phyloP scores from a whole-genome alignment of 2,888 invertebrate genomes.

The Mesochorus sp. region DNA sequence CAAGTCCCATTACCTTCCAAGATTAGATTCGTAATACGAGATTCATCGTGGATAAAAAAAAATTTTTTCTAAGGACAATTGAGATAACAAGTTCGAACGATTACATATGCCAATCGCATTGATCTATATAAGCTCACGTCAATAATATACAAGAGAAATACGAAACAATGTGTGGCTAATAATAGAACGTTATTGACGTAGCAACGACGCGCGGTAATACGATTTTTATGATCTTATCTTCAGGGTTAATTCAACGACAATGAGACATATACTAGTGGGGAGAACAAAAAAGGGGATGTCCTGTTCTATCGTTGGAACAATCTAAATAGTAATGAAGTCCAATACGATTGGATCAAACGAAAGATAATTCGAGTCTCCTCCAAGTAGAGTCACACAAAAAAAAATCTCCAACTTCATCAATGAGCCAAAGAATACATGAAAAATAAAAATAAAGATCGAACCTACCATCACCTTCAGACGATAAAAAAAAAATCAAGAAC shows the following conservation, averaged over 20 bases:
- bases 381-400: too few relatives aligned
- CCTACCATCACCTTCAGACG: too few relatives aligned
- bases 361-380: too few relatives aligned
- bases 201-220: not conserved
- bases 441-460: too few relatives aligned
- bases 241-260: not conserved
- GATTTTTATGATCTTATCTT: not conserved
- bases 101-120: conserved; percentile 49
- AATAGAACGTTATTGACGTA: conserved; percentile 31
- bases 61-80: conserved; percentile 35
- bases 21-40: conserved; percentile 56
- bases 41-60: not conserved
- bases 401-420: too few relatives aligned
- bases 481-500: not conserved
- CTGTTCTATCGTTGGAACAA: too few relatives aligned
- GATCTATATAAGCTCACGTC: conserved; percentile 25
- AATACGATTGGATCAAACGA: too few relatives aligned
- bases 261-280: not conserved
- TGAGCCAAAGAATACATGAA: too few relatives aligned
- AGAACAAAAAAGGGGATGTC: not conserved
- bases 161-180: conserved; percentile 40
- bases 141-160: conserved; percentile 24
- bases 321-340: too few relatives aligned
- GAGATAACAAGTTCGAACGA: conserved; percentile 52
- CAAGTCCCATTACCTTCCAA: conserved; percentile 23